Evolutionary conservation across 92 coral and sea anemone genomes (phyloP).

Genomic region (Porites lobata): DNA sequence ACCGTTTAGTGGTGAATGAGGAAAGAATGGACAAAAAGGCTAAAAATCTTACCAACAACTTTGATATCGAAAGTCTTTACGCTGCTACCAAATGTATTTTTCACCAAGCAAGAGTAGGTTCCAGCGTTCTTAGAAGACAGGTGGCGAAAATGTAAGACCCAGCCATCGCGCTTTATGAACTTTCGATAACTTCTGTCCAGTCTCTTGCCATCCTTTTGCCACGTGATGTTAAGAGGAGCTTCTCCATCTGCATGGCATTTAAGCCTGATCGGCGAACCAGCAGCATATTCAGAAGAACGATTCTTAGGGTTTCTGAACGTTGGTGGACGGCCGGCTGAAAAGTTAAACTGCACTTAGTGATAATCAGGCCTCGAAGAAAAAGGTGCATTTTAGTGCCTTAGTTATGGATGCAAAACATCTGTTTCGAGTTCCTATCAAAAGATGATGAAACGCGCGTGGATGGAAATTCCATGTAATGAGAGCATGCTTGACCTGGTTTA

Average conservation of each 20-base stretch:
- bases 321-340: conserved; percentile 57
- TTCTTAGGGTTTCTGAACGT: conserved; percentile 38
- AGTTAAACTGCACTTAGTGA: neutral
- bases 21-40: neutral
- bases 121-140: conserved; percentile 68
- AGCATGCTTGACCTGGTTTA: no score
- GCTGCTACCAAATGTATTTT: conserved; percentile 71
- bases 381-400: no score
- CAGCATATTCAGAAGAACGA: conserved; percentile 8
- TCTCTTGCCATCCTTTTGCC: conserved; percentile 64
- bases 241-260: conserved; percentile 73
- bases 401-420: conserved; percentile 7
- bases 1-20: no score
- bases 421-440: neutral
- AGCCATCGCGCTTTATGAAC: conserved; percentile 45
- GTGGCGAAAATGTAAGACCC: conserved; percentile 67
- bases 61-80: conserved; percentile 66
- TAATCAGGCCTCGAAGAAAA: neutral
- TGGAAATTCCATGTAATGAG: no score
- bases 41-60: conserved; percentile 50
- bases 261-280: conserved; percentile 68
- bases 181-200: conserved; percentile 31
- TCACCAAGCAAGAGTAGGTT: conserved; percentile 69
- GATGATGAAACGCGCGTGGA: no score
- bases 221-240: conserved; percentile 63